phyloP scores from a whole-genome alignment of 2,888 invertebrate genomes.

The Hirudinaria manillensis region DNA sequence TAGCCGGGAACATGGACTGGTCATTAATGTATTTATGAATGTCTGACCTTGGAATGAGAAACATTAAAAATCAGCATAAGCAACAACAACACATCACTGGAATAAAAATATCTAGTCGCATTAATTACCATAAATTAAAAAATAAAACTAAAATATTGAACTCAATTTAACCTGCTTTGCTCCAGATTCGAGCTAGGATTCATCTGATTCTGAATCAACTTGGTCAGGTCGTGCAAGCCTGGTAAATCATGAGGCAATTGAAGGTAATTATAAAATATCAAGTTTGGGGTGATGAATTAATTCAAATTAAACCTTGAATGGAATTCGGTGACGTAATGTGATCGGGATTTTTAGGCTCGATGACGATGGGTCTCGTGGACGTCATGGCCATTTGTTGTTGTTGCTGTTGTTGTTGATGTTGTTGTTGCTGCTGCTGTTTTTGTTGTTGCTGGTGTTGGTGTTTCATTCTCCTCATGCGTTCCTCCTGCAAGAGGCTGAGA shows the following conservation, averaged over 20 bases:
- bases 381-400: conserved; percentile 21
- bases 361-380: conserved; percentile 33
- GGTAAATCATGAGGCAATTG: too few species aligned
- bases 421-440: conserved; percentile 17
- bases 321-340: conserved; percentile 19
- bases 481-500: conserved; percentile 36
- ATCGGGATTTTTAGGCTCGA: conserved; percentile 31
- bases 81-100: neutral
- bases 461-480: conserved; percentile 34
- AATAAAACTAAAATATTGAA: neutral
- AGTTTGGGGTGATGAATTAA: neutral
- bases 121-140: neutral
- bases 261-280: neutral
- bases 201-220: conserved; percentile 5
- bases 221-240: conserved; percentile 10
- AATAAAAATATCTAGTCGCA: neutral
- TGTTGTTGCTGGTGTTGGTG: conserved; percentile 33
- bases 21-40: neutral
- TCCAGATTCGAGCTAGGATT: neutral
- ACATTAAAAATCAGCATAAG: neutral
- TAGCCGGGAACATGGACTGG: conserved; percentile 4
- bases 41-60: neutral
- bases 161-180: conserved; percentile 1
- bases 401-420: conserved; percentile 35
- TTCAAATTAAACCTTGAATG: conserved; percentile 1